These are phyloP conservation scores for Heliconius congener DNA, from an alignment of 1,140 invertebrate species.

Conservation along the genomic window DNA sequence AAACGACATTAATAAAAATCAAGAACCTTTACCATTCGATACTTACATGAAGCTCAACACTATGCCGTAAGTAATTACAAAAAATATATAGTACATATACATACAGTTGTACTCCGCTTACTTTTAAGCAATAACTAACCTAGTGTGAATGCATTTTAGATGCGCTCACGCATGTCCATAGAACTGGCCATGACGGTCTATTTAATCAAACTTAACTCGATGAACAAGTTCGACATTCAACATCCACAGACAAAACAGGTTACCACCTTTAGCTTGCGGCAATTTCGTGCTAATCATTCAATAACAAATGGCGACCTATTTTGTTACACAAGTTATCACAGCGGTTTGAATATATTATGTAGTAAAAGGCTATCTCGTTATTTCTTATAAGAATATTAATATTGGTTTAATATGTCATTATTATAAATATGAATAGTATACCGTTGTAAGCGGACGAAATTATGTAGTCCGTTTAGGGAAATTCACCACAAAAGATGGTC, in stretches of 20 bases:
- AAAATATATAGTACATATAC: constrained; percentile 4
- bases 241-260: constrained; percentile 57
- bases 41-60: constrained; percentile 77
- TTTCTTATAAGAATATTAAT: not conserved
- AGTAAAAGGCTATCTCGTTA: not conserved
- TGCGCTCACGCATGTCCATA: constrained; percentile 45
- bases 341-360: not conserved
- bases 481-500: constrained; percentile 26
- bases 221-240: constrained; percentile 32
- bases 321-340: not conserved
- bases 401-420: too few relatives aligned
- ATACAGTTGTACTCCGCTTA: constrained; percentile 13
- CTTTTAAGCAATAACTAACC: constrained; percentile 27
- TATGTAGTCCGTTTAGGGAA: constrained; percentile 1
- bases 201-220: constrained; percentile 52
- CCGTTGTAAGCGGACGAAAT: not conserved
- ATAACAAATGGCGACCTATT: constrained; percentile 45
- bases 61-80: constrained; percentile 73
- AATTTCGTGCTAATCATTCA: constrained; percentile 57
- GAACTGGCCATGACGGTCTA: constrained; percentile 52
- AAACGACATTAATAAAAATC: constrained; percentile 59
- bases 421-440: not conserved
- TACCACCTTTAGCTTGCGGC: constrained; percentile 49
- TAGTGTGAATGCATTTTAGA: constrained; percentile 29
- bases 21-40: constrained; percentile 62